Base-by-base conservation (phyloP, 2,797 vertebrate species). In the Megalops cyprinoides region DNA sequence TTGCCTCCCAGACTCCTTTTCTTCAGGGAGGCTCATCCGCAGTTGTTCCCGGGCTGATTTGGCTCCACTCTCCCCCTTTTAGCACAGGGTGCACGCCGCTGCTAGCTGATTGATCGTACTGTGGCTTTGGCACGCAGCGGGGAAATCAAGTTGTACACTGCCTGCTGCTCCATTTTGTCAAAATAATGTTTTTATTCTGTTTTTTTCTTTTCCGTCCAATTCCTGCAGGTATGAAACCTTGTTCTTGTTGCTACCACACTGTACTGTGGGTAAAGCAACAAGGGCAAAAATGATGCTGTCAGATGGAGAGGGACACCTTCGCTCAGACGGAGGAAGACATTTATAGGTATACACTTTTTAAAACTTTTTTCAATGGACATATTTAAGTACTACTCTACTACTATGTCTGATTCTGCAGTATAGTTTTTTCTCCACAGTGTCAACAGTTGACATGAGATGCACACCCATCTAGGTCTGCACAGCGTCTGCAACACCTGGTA, bases 91-190 rank as follows among this genome's bases (percentile, higher is more conserved):
- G 14, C 42, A 39, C 20, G 23, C 67, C 20, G 42, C 20, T 71
- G 20, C 39, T 23, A 71, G 67, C 67, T 71, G 67, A 71, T 71
- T 71, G 67, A 71, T 71, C 39, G n/a, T 20, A 20, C 67, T 20
- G 1, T 2, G 37, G 67, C 8, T 23, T n/a, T 37, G 10, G 15
- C 60, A 65, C 20, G 31, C 60, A 65, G 67, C 67, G 23, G 37
- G 67, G 37, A 69, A 42, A 69, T 69, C 5, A 69, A 39, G 1
- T 9, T 20, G 42, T 34, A 42, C 20, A 20, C 18, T 69, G 65
- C 39, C 67, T 71, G 67, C 67, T 44, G 18, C 37, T 39, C 23
- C 5, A 20, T n/a, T 71, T n/a, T 42, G 34, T 71, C 67, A 71
- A 42, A 20, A 42, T 71, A 2, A 44, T 44, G 67, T 23, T 71